Base-by-base conservation (phyloP, 2,797 vertebrate species). In the Pipistrellus kuhlii region DNA sequence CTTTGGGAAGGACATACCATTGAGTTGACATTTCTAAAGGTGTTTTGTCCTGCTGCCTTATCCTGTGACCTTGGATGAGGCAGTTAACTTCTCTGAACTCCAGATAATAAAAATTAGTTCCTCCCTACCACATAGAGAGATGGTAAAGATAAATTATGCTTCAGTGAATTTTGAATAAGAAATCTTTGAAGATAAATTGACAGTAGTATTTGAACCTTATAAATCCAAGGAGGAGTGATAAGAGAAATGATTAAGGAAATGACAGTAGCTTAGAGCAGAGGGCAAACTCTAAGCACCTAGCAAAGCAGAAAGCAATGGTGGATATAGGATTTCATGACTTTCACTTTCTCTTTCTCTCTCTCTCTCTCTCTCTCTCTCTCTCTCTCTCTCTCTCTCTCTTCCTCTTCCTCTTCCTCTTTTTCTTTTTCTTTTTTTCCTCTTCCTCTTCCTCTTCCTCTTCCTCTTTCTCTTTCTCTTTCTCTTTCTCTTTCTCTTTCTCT, bases 91-190 rank as follows among this genome's bases (percentile, higher is more conserved):
- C 64, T 91, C 66, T 85, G 53, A 90, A 85, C 78, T 44, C 69
- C 35, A 72, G 23, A 83, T 80, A 81, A 85, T 94, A 72, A 82
- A 96, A 96, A 15, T 4, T 1, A 62, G 35, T 83, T 8, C 64
- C 75, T 91, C 81, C 38, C 57, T 68, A 57, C 41, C 13, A 5
- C 44, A 62, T 17, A 35, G 51, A 82, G 71, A 85, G 80, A 27
- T 80, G 25, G 17, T 73, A 77, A 82, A 62, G 91, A 93, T 94
- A 93, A 91, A 95, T 94, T 73, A 82, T 62, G 44, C 91, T 84
- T 83, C 89, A 81, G 53, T 89, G 87, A 88, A 90, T 96, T 96
- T 94, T 97, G 96, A 92, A 77, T 90, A 92, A 84, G 78, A 93
- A 85, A 90, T 90, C 59, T 90, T 35, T 94, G 89, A 94, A 88